Evolutionary conservation across 2,113 vertebrate genomes (phyloP).

Genomic region (Eidolon helvum): DNA sequence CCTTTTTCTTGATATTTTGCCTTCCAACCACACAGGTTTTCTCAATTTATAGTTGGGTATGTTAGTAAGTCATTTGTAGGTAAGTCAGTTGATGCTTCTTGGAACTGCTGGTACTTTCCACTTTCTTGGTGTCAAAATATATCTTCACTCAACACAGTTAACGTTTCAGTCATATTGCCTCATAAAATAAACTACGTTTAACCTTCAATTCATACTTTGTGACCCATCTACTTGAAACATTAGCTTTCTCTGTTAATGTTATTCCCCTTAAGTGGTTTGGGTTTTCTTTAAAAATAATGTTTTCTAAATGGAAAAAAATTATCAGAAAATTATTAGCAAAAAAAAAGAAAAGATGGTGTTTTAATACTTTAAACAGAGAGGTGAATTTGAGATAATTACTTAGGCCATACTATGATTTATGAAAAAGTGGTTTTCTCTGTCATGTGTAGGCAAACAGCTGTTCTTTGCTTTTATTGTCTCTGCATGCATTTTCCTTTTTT

Average conservation of each 20-base stretch:
- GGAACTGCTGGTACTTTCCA: not conserved
- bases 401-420: constrained; percentile 43
- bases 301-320: constrained; percentile 44
- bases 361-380: constrained; percentile 58
- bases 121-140: not conserved
- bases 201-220: not conserved
- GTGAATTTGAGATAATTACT: constrained; percentile 47
- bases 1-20: not conserved
- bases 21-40: not conserved
- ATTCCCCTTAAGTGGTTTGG: not conserved
- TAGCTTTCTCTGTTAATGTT: not conserved
- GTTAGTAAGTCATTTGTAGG: not conserved
- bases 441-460: constrained; percentile 36
- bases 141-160: not conserved
- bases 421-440: constrained; percentile 35
- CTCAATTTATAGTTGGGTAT: not conserved
- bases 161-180: not conserved
- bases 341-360: constrained; percentile 16
- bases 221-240: not conserved
- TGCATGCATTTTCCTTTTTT: constrained; percentile 52
- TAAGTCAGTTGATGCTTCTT: not conserved
- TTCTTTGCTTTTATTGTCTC: constrained; percentile 49
- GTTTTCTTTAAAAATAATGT: constrained; percentile 61
- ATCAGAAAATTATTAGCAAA: constrained; percentile 12
- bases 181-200: not conserved